Conservation (phyloP, 2,888 invertebrate genomes). For the Cryptocephalus moraei region DNA sequence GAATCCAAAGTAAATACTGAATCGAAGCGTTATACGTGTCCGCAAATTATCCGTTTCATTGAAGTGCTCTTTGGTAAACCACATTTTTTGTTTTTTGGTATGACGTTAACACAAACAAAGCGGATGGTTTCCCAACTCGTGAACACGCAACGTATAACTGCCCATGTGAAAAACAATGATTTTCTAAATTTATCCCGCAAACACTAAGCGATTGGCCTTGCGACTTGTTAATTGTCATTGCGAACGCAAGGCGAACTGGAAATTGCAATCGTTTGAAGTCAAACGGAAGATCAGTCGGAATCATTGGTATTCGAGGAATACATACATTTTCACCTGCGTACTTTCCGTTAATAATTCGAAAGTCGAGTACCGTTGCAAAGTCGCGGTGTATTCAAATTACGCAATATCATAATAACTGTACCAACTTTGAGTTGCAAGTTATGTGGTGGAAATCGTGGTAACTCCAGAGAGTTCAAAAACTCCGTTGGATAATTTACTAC, state of each 20-base stretch:
- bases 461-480: background rate
- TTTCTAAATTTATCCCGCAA: background rate
- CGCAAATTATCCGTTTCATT: too few relatives aligned
- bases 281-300: background rate
- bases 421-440: background rate
- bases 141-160: background rate
- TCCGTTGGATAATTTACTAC: background rate
- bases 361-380: background rate
- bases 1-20: too few relatives aligned
- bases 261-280: constrained; percentile 1
- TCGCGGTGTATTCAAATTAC: background rate
- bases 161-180: background rate
- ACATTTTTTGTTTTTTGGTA: background rate
- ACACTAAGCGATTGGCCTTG: constrained; percentile 7
- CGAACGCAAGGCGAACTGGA: constrained; percentile 6
- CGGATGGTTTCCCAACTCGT: background rate
- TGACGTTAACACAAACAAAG: background rate
- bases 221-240: constrained; percentile 14
- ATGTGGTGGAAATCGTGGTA: background rate
- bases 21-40: too few relatives aligned
- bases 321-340: background rate
- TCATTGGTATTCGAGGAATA: background rate
- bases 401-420: background rate
- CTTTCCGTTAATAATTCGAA: background rate
- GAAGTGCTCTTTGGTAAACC: background rate